Evolutionary conservation across 1,140 invertebrate species (phyloP).

Genomic region (Scaptomyza graminum): DNA sequence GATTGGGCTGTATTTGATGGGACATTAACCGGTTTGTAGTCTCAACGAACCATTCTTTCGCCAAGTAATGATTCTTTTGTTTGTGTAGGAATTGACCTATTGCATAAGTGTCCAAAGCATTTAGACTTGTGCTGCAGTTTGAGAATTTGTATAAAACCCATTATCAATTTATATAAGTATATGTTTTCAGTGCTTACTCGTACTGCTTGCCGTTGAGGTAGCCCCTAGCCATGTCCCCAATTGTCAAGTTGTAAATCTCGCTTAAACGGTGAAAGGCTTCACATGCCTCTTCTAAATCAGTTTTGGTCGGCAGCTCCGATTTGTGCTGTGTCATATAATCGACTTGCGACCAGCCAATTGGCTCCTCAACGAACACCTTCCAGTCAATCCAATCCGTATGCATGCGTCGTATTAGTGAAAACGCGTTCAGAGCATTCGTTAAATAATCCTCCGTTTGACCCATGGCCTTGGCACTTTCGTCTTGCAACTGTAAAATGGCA

Average conservation of each 20-base stretch:
- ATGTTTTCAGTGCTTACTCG: conserved; percentile 86
- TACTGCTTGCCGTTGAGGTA: conserved; percentile 92
- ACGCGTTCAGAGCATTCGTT: conserved; percentile 55
- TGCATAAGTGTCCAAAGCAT: conserved; percentile 32
- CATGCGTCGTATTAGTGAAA: conserved; percentile 59
- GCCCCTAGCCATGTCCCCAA: conserved; percentile 92
- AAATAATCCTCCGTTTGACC: conserved; percentile 85
- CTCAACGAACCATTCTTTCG: conserved; percentile 21
- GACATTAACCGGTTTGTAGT: not conserved
- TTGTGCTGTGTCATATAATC: conserved; percentile 87
- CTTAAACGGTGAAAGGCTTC: conserved; percentile 95
- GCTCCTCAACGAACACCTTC: conserved; percentile 36
- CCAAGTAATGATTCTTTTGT: not conserved
- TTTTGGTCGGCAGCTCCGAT: conserved; percentile 90
- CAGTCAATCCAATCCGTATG: conserved; percentile 57
- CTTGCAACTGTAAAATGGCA: conserved; percentile 65
- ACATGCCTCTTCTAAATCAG: conserved; percentile 96
- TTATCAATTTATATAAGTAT: too few species aligned
- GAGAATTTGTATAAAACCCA: too few species aligned
- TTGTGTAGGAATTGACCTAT: conserved; percentile 22
- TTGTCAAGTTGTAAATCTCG: conserved; percentile 95
- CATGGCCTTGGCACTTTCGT: conserved; percentile 91
- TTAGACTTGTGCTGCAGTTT: conserved; percentile 11
- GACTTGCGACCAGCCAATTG: conserved; percentile 84
- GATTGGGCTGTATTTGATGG: not conserved